Percentiles rank a stretch among this genome's conserved stretches.
These are phyloP conservation scores for Synanthedon tipuliformis DNA, from an alignment of 2,888 invertebrate genomes.

Conservation along the genomic window DNA sequence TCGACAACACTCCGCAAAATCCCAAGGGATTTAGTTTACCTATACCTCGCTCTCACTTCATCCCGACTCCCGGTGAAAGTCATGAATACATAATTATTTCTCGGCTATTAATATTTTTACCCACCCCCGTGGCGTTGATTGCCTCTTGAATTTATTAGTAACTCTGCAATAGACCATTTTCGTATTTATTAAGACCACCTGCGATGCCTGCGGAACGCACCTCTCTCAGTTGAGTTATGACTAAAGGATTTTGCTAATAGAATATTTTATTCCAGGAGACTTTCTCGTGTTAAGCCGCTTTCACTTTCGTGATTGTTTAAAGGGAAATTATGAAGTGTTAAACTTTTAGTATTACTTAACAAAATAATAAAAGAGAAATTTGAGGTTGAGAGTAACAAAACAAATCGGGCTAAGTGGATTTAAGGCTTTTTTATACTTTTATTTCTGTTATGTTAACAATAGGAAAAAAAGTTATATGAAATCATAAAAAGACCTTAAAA, in stretches of 20 bases:
- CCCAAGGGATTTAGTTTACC: conserved; percentile 37
- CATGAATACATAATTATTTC: conserved; percentile 69
- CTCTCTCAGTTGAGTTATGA: conserved; percentile 58
- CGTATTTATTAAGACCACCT: conserved; percentile 70
- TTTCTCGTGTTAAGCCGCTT: conserved; percentile 31
- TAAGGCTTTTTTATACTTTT: too few relatives aligned
- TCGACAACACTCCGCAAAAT: conserved; percentile 22
- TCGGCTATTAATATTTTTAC: conserved; percentile 69
- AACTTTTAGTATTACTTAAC: not conserved
- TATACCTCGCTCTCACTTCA: conserved; percentile 16
- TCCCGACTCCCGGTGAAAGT: conserved; percentile 33
- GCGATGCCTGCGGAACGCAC: conserved; percentile 46
- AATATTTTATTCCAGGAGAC: conserved; percentile 61
- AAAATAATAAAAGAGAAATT: too few relatives aligned
- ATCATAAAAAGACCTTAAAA: too few relatives aligned
- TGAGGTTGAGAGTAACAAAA: too few relatives aligned
- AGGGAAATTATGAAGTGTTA: not conserved
- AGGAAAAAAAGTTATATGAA: too few relatives aligned
- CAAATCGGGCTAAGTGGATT: too few relatives aligned
- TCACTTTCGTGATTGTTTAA: not conserved
- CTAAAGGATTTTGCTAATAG: conserved; percentile 60
- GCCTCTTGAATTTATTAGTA: conserved; percentile 70
- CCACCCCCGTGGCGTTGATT: conserved; percentile 65
- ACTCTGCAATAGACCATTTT: conserved; percentile 60
- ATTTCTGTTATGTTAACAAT: too few relatives aligned